phyloP scores from a whole-genome alignment of 2,113 vertebrate genomes.

The Erpornis zantholeuca region DNA sequence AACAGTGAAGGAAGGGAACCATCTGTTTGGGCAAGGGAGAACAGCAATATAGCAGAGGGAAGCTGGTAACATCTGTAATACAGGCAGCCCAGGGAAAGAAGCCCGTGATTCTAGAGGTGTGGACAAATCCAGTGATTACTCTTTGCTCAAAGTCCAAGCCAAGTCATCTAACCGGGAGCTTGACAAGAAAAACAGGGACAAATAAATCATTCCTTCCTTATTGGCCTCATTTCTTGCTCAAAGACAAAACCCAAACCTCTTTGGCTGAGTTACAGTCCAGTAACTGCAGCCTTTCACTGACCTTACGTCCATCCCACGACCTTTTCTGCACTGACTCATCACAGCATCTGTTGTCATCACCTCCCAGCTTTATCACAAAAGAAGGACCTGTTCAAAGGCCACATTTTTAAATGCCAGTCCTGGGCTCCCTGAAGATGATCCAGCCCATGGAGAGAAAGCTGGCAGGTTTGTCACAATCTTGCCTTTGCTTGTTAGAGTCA shows the following conservation, averaged over 20 bases:
- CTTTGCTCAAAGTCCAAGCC: neutral
- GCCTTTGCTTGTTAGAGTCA: constrained; percentile 29
- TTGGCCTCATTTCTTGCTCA: neutral
- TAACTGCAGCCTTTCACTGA: neutral
- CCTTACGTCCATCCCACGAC: neutral
- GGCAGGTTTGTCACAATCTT: neutral
- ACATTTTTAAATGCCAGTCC: neutral
- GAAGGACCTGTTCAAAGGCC: neutral
- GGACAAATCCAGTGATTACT: neutral
- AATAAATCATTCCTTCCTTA: neutral
- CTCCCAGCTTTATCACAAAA: neutral
- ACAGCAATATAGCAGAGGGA: neutral
- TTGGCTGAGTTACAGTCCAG: neutral
- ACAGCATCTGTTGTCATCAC: neutral
- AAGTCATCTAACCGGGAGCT: neutral
- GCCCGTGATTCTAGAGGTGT: neutral
- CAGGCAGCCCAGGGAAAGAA: neutral
- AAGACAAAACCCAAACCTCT: neutral
- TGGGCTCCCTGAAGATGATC: neutral
- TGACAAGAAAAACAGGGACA: neutral
- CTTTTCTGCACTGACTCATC: neutral
- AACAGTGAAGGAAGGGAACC: neutral
- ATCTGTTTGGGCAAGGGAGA: neutral
- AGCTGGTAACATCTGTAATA: neutral
- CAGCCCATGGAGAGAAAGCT: neutral